These are phyloP conservation scores for Chrysomallon squamiferum DNA, from an alignment of 1,140 invertebrate species.

Conservation along the genomic window DNA sequence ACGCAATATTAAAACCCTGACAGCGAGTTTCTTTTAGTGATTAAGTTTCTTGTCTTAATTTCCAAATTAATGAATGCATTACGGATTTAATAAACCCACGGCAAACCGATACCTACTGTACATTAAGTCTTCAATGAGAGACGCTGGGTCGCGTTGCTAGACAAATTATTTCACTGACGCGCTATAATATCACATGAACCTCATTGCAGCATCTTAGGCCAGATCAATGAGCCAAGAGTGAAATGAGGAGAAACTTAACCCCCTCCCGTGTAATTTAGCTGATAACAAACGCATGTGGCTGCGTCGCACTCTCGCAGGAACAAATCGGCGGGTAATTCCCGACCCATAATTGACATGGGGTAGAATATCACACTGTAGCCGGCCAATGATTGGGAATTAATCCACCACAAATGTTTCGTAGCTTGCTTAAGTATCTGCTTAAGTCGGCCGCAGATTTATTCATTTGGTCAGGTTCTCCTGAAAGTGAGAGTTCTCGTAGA, in stretches of 20 bases:
- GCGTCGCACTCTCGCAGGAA: background rate
- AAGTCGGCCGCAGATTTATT: too few species aligned
- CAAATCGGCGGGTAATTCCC: too few species aligned
- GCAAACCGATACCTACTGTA: background rate
- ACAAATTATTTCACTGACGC: background rate
- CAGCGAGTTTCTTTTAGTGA: background rate
- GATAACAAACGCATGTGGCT: background rate
- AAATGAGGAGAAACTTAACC: constrained; percentile 1
- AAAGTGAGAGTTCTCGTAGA: too few species aligned
- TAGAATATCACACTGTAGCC: too few species aligned
- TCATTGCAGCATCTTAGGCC: background rate
- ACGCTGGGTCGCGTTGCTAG: background rate
- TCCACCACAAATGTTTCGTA: too few species aligned
- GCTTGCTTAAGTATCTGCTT: too few species aligned
- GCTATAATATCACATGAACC: background rate
- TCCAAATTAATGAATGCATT: constrained; percentile 8
- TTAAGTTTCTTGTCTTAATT: constrained; percentile 11
- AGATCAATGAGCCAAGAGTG: background rate
- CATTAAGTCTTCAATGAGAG: background rate
- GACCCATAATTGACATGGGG: too few species aligned
- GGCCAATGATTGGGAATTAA: too few species aligned
- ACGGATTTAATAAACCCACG: constrained; percentile 3
- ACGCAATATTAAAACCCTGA: constrained; percentile 1
- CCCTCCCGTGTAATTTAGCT: background rate
- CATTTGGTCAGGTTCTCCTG: too few species aligned